Conservation (phyloP, 2,113 vertebrate species). For the Gobiocypris rarus region DNA sequence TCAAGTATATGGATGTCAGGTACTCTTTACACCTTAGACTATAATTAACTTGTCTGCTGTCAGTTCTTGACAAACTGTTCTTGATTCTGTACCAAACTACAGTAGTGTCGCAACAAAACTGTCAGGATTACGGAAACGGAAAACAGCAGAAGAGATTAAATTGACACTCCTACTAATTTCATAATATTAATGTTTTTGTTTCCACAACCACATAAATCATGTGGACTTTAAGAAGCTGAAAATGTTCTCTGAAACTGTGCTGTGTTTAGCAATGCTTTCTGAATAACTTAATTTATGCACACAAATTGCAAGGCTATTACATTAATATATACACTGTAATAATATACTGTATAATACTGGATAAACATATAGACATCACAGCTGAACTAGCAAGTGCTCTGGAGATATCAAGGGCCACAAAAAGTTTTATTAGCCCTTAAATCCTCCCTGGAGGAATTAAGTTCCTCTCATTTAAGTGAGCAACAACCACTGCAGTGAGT, state of each 20-base stretch:
- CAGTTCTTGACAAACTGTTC: background rate
- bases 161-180: no score
- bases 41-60: conserved; percentile 24
- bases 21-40: conserved; percentile 1
- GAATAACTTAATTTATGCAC: background rate
- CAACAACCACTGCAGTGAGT: background rate
- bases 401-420: background rate
- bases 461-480: background rate
- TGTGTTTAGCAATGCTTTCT: background rate
- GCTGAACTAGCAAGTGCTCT: background rate
- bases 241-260: background rate
- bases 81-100: no score
- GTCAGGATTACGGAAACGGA: no score
- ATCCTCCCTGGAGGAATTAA: background rate
- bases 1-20: no score
- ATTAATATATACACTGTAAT: background rate
- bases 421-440: conserved; percentile 21
- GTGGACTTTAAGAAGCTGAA: background rate
- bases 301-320: background rate
- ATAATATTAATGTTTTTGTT: background rate
- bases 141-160: no score
- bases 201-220: background rate
- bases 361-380: background rate
- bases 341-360: background rate
- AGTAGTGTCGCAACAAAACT: no score